phyloP scores from a whole-genome alignment of 2,113 vertebrate species.

The Puma concolor region DNA sequence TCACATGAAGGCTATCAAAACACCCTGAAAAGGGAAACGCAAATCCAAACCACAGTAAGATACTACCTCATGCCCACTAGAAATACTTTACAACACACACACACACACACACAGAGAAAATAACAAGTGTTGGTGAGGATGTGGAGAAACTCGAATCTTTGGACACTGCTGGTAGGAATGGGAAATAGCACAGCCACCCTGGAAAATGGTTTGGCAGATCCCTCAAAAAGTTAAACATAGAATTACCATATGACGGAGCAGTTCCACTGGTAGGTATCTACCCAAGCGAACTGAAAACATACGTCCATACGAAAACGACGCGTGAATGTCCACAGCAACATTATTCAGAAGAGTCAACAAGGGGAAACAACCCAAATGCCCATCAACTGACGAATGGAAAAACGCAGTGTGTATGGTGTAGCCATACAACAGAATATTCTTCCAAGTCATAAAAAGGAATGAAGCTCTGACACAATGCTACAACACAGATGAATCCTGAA shows the following conservation, averaged over 20 bases:
- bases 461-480: neutral
- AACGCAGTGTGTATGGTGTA: neutral
- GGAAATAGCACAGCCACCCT: neutral
- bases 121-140: neutral
- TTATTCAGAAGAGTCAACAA: neutral
- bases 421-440: neutral
- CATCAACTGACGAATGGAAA: neutral
- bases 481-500: too few relatives aligned
- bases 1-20: neutral
- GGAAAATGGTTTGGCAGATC: neutral
- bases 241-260: neutral
- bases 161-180: neutral
- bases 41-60: neutral
- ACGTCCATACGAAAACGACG: neutral
- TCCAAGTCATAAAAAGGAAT: neutral
- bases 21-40: neutral
- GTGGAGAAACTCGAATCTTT: neutral
- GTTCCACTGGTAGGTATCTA: neutral
- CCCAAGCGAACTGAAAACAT: neutral
- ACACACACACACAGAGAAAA: neutral
- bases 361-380: neutral
- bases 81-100: neutral
- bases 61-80: neutral
- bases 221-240: neutral
- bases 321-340: neutral